Percentiles rank a stretch among this genome's conserved stretches.
Conservation (phyloP, 1,140 invertebrate genomes). For the Yoshiicerus persimilis region DNA sequence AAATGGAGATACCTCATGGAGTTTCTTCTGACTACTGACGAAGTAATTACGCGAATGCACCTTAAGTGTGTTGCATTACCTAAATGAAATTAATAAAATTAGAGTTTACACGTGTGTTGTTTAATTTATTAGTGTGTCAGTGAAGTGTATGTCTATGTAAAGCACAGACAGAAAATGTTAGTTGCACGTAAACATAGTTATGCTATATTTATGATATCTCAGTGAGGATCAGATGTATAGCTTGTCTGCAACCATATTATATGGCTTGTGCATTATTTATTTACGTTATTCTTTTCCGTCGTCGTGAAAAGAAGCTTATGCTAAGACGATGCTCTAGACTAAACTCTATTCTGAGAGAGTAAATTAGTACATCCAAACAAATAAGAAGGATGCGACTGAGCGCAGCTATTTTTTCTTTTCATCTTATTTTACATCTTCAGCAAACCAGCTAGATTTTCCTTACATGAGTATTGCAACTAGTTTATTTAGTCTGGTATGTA, state of each 20-base stretch:
- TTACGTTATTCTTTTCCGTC: background rate
- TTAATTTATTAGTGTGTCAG: background rate
- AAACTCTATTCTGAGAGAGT: no score
- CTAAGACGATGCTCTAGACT: background rate
- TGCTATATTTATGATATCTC: background rate
- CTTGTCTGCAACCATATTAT: background rate
- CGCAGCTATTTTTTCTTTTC: background rate
- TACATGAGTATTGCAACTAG: no score
- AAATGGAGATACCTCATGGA: no score
- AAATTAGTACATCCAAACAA: background rate
- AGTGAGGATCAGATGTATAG: background rate
- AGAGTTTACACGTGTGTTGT: background rate
- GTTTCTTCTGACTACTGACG: no score
- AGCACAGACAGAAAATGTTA: background rate
- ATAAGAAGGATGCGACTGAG: background rate
- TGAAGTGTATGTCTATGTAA: background rate
- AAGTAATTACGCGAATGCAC: no score
- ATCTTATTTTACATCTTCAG: background rate
- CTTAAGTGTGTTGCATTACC: background rate
- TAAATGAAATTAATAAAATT: background rate
- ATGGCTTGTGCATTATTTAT: background rate
- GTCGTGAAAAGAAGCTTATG: background rate
- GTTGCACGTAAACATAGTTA: background rate
- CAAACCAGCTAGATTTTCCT: no score
- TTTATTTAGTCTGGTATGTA: background rate